Conservation (phyloP, 2,888 invertebrate species). For the Phyllotreta striolata region DNA sequence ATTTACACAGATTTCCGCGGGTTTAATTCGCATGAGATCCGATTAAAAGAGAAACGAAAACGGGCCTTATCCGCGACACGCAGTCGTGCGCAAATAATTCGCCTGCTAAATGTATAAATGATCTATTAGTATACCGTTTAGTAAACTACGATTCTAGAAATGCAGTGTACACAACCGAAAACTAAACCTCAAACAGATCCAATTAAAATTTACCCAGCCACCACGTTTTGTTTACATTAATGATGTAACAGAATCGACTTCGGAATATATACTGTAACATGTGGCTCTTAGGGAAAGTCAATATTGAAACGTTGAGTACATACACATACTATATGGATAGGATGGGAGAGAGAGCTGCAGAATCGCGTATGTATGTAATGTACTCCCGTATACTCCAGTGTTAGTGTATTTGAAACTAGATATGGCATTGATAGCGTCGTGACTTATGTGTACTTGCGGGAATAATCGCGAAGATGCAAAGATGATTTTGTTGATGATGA, state of each 20-base stretch:
- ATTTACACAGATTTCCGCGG: no score
- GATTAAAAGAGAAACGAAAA: no score
- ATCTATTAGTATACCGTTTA: constrained; percentile 26
- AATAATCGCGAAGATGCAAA: no score
- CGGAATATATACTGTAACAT: constrained; percentile 35
- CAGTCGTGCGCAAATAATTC: no score
- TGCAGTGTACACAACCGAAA: constrained; percentile 25
- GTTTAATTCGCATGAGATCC: no score
- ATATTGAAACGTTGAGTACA: constrained; percentile 39
- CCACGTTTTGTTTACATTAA: constrained; percentile 37
- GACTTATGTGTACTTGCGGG: constrained; percentile 27
- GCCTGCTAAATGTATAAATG: constrained; percentile 6
- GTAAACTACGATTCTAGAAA: constrained; percentile 19
- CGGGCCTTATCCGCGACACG: no score
- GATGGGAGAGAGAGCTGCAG: constrained; percentile 14
- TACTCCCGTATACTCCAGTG: no score
- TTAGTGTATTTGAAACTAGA: constrained; percentile 40
- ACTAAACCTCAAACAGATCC: constrained; percentile 34
- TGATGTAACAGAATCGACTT: constrained; percentile 37
- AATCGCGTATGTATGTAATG: no score
- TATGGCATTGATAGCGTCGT: constrained; percentile 48
- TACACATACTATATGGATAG: constrained; percentile 6
- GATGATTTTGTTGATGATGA: no score
- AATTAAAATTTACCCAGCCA: constrained; percentile 34
- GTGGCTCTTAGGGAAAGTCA: constrained; percentile 38